These are phyloP conservation scores for Calidris pygmaea DNA, from an alignment of 2,113 vertebrate genomes.

Conservation along the genomic window DNA sequence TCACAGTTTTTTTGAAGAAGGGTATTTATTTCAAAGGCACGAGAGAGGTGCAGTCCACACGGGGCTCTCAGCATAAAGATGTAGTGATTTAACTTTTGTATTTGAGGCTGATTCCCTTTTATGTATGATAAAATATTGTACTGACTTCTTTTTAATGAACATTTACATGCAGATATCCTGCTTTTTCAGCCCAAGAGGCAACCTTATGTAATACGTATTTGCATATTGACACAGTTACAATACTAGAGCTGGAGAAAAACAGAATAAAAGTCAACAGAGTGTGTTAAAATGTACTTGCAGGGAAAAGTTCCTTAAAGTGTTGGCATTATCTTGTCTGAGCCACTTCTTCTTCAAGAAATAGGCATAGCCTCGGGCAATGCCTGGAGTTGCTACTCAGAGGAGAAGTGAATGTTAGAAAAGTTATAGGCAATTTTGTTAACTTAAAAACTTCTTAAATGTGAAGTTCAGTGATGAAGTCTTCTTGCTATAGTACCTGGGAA, in stretches of 20 bases:
- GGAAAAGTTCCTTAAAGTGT: not conserved
- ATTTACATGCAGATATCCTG: constrained; percentile 35
- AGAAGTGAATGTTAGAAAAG: not conserved
- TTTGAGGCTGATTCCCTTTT: constrained; percentile 14
- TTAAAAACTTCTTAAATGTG: not conserved
- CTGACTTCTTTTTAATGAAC: constrained; percentile 40
- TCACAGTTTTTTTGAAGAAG: not conserved
- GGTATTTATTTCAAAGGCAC: not conserved
- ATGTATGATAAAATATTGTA: constrained; percentile 28
- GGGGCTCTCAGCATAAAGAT: constrained; percentile 7
- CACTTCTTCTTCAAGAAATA: not conserved
- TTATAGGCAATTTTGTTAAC: not conserved
- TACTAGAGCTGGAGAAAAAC: constrained; percentile 18
- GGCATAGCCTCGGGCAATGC: not conserved
- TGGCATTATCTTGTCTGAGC: not conserved
- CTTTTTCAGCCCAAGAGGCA: constrained; percentile 33
- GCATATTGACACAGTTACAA: constrained; percentile 54
- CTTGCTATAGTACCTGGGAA: not conserved
- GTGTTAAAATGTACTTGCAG: not conserved
- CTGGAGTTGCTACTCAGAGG: not conserved
- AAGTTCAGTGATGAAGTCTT: not conserved
- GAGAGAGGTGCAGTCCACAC: not conserved
- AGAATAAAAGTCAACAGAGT: not conserved
- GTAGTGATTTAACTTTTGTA: not conserved
- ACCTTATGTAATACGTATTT: constrained; percentile 54